Evolutionary conservation across 2,113 vertebrate species (phyloP), one percentile per base, ranked within the genome.

Genomic region (Xenopus laevis): DNA sequence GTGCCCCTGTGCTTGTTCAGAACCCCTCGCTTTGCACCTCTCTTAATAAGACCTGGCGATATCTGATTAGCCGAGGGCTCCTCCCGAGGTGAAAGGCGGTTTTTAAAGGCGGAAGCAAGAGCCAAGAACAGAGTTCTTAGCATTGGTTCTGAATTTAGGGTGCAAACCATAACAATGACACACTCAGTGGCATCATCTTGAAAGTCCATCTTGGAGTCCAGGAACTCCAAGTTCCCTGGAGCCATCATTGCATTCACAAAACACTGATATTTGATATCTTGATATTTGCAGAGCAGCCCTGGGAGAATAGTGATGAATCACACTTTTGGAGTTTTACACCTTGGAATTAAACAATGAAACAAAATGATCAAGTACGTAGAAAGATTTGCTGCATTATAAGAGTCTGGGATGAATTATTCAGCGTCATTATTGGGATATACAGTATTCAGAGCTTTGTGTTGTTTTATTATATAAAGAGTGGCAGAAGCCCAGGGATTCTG

Each of bases 251-350:
- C 55, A 68, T 62, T 68, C 72, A 68, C 44, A 75, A 68, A 69
- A 68, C 73, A 75, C 46, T 53, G 53, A 75, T 20, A 58, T 57
- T 75, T 21, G 62, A 47, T 68, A 59, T 68, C n/a, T 21, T 61
- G 23, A 13, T 55, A 75, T 68, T 75, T 61, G 47, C 17, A 0
- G 21, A 16, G 5, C 7, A 21, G 21, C 45, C 71, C 65, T 2
- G 46, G 13, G 65, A 55, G 57, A 21, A 52, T 17, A 10, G n/a
- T 7, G 55, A 61, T 45, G 52, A 4, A 68, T 46, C 27, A 15
- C 72, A 62, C 20, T 45, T 30, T 27, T 9, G 23, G 66, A 44
- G 44, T 33, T 68, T 75, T 69, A 75, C 73, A 75, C 65, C 73
- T 69, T 63, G 62, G 46, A 75, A 62, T 16, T 27, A 15, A 68